A percentile compares a stretch with the other conserved stretches of the same genome.
Conservation (phyloP, 2,888 invertebrate genomes). For the Xylota sylvarum region DNA sequence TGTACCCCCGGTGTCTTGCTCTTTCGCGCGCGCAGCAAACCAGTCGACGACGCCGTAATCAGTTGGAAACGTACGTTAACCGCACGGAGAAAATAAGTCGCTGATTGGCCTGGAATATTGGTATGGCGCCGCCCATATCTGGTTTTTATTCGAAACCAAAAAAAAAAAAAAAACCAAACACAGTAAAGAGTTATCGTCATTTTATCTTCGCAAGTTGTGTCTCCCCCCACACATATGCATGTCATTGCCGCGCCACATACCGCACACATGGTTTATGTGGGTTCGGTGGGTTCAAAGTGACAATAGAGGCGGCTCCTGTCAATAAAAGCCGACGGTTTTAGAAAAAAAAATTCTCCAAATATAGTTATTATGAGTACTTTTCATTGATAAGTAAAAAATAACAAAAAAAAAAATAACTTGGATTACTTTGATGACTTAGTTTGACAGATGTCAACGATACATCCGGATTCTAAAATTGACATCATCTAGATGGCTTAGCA, state of each 20-base stretch:
- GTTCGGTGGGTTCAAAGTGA: slow-evolving; percentile 43
- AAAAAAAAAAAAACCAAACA: slow-evolving; percentile 27
- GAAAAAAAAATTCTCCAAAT: slow-evolving; percentile 8
- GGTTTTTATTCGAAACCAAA: slow-evolving; percentile 80
- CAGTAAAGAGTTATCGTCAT: slow-evolving; percentile 70
- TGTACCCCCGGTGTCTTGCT: slow-evolving; percentile 74
- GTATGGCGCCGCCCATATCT: slow-evolving; percentile 85
- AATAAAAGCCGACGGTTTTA: slow-evolving; percentile 67
- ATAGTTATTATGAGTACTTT: neutral
- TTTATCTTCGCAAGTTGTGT: slow-evolving; percentile 74
- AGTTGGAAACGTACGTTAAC: slow-evolving; percentile 76
- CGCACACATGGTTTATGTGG: slow-evolving; percentile 43
- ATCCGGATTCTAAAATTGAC: neutral
- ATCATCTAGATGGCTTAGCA: no score
- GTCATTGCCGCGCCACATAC: slow-evolving; percentile 20
- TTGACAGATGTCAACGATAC: slow-evolving; percentile 57
- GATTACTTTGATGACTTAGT: slow-evolving; percentile 12
- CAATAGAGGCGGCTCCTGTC: slow-evolving; percentile 66
- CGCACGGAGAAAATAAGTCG: slow-evolving; percentile 76
- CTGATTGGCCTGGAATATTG: slow-evolving; percentile 83
- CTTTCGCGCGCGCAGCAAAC: slow-evolving; percentile 74
- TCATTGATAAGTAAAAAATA: slow-evolving; percentile 20
- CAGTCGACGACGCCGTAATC: slow-evolving; percentile 75
- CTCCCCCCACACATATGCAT: slow-evolving; percentile 60
- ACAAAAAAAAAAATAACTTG: neutral